Percentiles rank a stretch among this genome's conserved stretches.
phyloP scores from a whole-genome alignment of 1,140 invertebrate genomes.

The Drosophila jambulina region DNA sequence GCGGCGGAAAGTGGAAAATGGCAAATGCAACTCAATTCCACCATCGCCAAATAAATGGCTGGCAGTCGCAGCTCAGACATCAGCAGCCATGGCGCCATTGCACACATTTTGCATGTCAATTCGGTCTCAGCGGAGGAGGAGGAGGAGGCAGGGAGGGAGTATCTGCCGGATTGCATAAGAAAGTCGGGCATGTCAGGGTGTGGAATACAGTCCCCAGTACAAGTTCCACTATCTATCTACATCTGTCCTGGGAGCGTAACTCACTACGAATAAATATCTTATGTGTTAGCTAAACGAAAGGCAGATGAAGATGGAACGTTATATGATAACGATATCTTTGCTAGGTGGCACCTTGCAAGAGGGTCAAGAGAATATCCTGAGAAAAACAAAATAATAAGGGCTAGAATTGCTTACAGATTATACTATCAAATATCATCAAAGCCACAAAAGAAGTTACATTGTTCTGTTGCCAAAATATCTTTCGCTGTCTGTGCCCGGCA shows the following conservation, averaged over 20 bases:
- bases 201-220: constrained; percentile 23
- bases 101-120: constrained; percentile 77
- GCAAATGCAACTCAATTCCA: constrained; percentile 64
- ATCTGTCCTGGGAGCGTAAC: constrained; percentile 34
- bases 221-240: constrained; percentile 19
- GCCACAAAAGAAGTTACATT: background rate
- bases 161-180: constrained; percentile 77
- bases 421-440: background rate
- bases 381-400: background rate
- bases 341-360: background rate
- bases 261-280: constrained; percentile 52
- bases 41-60: constrained; percentile 65
- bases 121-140: constrained; percentile 22
- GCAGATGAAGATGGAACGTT: background rate
- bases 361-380: background rate
- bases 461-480: background rate
- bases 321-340: background rate
- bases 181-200: constrained; percentile 48
- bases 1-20: constrained; percentile 20
- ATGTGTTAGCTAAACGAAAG: constrained; percentile 33
- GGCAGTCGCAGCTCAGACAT: constrained; percentile 53
- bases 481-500: background rate
- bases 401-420: background rate
- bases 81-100: constrained; percentile 40
- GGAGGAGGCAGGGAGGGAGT: constrained; percentile 17